A percentile compares a stretch with the other conserved stretches of the same genome.
Evolutionary conservation across 1,140 invertebrate genomes (phyloP).

Genomic region (Drosophila oshimai): DNA sequence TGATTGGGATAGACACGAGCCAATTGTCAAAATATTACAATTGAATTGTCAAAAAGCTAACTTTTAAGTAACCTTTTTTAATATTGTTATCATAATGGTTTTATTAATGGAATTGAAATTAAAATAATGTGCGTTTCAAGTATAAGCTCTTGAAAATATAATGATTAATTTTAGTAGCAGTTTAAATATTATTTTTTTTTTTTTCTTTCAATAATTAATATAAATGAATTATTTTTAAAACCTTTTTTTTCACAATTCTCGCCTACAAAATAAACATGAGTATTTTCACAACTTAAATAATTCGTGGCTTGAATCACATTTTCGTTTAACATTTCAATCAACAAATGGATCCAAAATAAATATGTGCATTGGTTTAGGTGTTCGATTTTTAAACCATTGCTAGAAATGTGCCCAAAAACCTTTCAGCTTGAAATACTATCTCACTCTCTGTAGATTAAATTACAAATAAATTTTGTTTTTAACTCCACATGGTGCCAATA

Average conservation of each 20-base stretch:
- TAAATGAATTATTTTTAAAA: too few species aligned
- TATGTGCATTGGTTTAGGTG: not conserved
- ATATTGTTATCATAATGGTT: not conserved
- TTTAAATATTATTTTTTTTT: too few species aligned
- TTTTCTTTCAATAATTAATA: too few species aligned
- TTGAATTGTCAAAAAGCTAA: constrained; percentile 4
- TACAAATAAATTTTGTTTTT: not conserved
- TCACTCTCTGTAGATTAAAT: not conserved
- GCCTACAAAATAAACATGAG: too few species aligned
- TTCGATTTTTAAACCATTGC: not conserved
- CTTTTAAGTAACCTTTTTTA: not conserved
- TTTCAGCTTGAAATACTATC: not conserved
- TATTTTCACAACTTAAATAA: too few species aligned
- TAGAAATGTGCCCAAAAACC: not conserved
- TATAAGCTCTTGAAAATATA: too few species aligned
- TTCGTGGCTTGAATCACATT: not conserved
- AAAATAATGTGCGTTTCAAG: too few species aligned
- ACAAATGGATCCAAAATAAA: not conserved
- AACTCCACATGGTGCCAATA: not conserved
- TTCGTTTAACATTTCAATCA: not conserved
- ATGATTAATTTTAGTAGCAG: too few species aligned
- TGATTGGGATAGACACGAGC: constrained; percentile 6
- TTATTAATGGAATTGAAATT: too few species aligned
- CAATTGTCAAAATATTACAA: not conserved
- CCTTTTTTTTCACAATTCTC: too few species aligned